Conservation (phyloP, 2,888 invertebrate species). For the Hetaerina titia region DNA sequence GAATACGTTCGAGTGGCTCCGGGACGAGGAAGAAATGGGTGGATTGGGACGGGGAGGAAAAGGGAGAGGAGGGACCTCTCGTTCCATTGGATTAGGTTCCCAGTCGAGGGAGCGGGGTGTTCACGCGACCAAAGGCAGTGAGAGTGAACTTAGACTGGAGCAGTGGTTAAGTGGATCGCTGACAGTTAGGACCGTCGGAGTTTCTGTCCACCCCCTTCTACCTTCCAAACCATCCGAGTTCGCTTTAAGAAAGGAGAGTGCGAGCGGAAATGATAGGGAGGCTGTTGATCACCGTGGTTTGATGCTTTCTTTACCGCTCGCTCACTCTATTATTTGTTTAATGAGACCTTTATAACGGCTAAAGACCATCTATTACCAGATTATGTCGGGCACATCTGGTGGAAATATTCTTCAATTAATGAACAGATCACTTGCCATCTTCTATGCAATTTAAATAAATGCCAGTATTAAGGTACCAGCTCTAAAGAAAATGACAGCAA, state of each 20-base stretch:
- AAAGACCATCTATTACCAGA: not conserved
- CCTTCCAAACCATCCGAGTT: not conserved
- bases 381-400: no score
- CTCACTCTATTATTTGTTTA: not conserved
- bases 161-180: not conserved
- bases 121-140: no score
- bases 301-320: not conserved
- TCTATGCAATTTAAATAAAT: no score
- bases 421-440: no score
- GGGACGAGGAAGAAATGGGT: not conserved
- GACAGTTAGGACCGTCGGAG: not conserved
- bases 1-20: not conserved
- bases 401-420: no score
- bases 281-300: not conserved
- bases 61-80: not conserved
- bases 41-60: no score
- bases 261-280: not conserved
- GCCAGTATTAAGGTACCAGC: no score
- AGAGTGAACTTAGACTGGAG: no score
- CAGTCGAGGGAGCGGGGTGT: not conserved
- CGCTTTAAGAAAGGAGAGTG: not conserved
- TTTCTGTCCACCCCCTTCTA: not conserved
- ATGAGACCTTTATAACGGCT: not conserved
- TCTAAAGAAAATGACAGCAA: no score
- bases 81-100: not conserved